These are phyloP conservation scores for Oligia strigilis DNA, from an alignment of 2,888 invertebrate genomes.

Conservation along the genomic window DNA sequence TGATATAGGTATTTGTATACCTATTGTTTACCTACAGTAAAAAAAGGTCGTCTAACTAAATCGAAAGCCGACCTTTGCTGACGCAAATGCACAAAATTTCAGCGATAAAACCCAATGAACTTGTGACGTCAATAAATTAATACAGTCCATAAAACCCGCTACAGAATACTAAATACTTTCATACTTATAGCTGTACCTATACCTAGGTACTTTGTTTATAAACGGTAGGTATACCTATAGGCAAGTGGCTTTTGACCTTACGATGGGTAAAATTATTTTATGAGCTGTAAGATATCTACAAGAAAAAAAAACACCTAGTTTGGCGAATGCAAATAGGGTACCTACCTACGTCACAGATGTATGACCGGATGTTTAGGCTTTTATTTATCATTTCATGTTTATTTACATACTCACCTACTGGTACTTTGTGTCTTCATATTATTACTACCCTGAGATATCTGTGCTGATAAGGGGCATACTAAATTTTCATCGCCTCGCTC, in stretches of 20 bases:
- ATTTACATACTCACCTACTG: constrained; percentile 71
- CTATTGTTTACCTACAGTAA: background rate
- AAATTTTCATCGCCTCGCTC: constrained; percentile 91
- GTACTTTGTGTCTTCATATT: constrained; percentile 74
- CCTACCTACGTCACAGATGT: no score
- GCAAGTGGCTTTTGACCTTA: constrained; percentile 38
- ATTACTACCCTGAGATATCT: constrained; percentile 74
- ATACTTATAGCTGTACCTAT: background rate
- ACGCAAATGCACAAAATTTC: constrained; percentile 36
- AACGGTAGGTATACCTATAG: background rate
- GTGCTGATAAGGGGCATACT: constrained; percentile 86
- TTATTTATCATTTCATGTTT: background rate
- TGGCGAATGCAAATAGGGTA: no score
- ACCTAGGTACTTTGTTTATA: constrained; percentile 11
- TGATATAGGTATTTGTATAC: background rate
- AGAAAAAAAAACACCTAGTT: constrained; percentile 6
- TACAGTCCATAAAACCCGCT: constrained; percentile 6
- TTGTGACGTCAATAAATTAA: constrained; percentile 43
- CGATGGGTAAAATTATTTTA: constrained; percentile 31
- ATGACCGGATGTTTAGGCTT: constrained; percentile 7
- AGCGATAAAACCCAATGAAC: constrained; percentile 20
- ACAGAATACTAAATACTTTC: background rate
- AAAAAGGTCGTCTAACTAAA: constrained; percentile 22
- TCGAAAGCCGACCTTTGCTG: constrained; percentile 31
- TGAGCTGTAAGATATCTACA: background rate